Evolutionary conservation across 2,888 invertebrate genomes (phyloP), one percentile per base, ranked within the genome.

Genomic region (Caenorhabditis virilis): DNA sequence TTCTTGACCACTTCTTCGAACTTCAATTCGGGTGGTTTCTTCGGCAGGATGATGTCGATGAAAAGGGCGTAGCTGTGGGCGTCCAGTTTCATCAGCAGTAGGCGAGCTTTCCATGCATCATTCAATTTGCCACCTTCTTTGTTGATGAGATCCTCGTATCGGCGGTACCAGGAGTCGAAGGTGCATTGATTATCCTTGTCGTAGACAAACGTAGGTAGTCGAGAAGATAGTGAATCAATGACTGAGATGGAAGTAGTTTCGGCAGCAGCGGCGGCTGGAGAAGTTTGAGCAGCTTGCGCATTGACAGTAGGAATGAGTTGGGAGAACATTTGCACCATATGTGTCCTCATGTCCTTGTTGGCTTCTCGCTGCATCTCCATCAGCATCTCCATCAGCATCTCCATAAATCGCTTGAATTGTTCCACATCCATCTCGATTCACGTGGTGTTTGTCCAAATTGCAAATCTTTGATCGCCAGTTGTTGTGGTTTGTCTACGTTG

Each of bases 1-100:
- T 36, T 35, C 9, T 42, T 33, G 41, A 52, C 18, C 2, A 42
- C 42, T 13, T 52, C 42, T n/a, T 41, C 26, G 30, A 27, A 41
- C 11, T 3, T 43, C 6, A 42, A 18, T 27, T 22, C 27, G 4
- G 26, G n/a, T 5, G 47, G 47, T 3, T 26, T 6, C n/a, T 30
- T 15, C 3, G 49, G 49, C 11, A 49, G 25, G 18, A 49, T 49
- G n/a, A 16, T 15, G 38, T 22, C 25, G 13, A 16, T 16, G 26
- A 38, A 49, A 13, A 22, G 23, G 4, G 30, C 6, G 30, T 30
- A 30, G 30, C 7, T 9, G 7, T 30, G 30, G 30, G 7, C 13
- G 30, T 30, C 30, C 30, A 30, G 6, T 30, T 30, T 30, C 13
- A 9, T 13, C 30, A 30, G 13, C 7, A 30, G 6, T 30, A 30